These are phyloP conservation scores for Rhingia rostrata DNA, from an alignment of 2,888 invertebrate species.

Conservation along the genomic window DNA sequence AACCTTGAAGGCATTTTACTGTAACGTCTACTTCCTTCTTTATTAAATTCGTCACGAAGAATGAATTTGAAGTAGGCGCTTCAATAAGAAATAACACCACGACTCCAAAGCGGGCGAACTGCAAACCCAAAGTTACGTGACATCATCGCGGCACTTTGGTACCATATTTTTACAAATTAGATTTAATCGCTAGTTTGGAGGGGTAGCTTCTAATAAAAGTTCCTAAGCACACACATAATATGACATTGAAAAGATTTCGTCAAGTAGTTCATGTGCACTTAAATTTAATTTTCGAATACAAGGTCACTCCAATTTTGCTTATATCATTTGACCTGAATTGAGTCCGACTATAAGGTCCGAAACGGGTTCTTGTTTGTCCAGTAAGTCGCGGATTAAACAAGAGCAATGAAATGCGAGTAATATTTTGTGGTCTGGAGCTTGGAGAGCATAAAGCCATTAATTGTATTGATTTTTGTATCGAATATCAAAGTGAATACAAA, in stretches of 20 bases:
- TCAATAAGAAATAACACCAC: constrained; percentile 38
- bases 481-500: constrained; percentile 17
- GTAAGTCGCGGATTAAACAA: constrained; percentile 7
- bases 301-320: neutral
- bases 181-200: constrained; percentile 30
- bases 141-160: constrained; percentile 23
- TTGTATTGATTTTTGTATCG: constrained; percentile 16
- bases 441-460: neutral
- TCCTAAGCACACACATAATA: neutral
- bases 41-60: constrained; percentile 58
- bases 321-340: neutral
- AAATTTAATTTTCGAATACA: constrained; percentile 22
- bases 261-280: constrained; percentile 26
- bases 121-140: constrained; percentile 29
- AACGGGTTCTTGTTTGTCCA: constrained; percentile 1
- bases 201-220: constrained; percentile 25
- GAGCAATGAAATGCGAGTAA: neutral
- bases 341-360: neutral
- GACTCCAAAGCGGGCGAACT: constrained; percentile 27
- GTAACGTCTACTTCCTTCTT: constrained; percentile 22
- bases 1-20: constrained; percentile 34
- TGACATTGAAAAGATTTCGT: constrained; percentile 35
- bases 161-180: constrained; percentile 42
- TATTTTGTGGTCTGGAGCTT: constrained; percentile 6
- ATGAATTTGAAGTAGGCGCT: constrained; percentile 3